phyloP scores from a whole-genome alignment of 2,888 invertebrate genomes.

The Pristionchus maxplancki region DNA sequence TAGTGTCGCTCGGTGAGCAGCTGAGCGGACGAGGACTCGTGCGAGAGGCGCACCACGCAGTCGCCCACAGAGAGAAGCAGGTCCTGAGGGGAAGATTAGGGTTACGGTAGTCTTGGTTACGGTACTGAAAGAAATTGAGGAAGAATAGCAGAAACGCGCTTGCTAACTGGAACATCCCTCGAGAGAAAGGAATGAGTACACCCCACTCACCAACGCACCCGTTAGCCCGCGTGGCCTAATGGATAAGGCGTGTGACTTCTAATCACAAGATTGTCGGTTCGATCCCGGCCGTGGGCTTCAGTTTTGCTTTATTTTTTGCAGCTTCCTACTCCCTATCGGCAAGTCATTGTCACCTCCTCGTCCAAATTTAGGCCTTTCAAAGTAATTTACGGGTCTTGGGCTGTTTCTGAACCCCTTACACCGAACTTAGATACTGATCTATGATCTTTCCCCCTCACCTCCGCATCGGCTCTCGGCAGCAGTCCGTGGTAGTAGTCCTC shows the following conservation, averaged over 20 bases:
- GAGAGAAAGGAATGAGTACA: background rate
- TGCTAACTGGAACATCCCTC: too few species aligned
- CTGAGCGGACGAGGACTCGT: background rate
- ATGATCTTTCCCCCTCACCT: background rate
- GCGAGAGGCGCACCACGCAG: background rate
- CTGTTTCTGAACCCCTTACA: background rate
- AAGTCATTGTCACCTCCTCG: too few species aligned
- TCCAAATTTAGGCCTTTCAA: too few species aligned
- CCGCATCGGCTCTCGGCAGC: background rate
- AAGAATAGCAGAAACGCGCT: too few species aligned
- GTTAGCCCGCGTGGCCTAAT: too few species aligned
- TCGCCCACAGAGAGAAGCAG: background rate
- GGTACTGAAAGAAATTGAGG: background rate
- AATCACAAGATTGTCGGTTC: too few species aligned
- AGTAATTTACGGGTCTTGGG: too few species aligned
- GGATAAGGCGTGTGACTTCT: too few species aligned
- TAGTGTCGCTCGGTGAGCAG: background rate
- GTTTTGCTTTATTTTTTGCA: background rate
- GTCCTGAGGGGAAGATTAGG: background rate
- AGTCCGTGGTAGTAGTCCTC: constrained; percentile 24
- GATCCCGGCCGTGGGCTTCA: too few species aligned
- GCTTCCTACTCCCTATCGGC: too few species aligned
- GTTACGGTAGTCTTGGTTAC: background rate
- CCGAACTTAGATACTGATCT: background rate
- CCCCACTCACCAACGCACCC: too few species aligned